Evolutionary conservation across 1,140 invertebrate species (phyloP).

Genomic region (Penaeus vannamei): DNA sequence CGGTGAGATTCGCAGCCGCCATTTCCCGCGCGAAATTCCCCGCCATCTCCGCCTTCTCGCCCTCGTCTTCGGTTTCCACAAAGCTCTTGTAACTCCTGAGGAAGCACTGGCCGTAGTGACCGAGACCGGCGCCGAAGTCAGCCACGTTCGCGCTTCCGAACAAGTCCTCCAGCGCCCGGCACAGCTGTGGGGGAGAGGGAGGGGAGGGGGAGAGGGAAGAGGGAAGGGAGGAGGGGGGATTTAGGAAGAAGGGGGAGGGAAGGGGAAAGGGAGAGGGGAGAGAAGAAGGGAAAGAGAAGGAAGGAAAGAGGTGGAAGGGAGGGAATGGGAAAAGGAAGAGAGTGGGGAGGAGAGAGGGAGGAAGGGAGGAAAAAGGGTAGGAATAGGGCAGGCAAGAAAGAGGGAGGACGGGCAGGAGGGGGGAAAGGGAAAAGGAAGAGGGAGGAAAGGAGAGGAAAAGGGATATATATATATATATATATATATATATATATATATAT

Average conservation of each 20-base stretch:
- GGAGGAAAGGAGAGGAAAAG: no score
- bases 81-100: background rate
- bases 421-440: no score
- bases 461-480: no score
- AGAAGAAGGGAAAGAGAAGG: background rate
- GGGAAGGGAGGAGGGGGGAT: background rate
- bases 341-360: no score
- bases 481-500: no score
- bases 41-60: background rate
- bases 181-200: background rate
- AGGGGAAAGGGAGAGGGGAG: no score
- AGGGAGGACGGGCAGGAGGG: no score
- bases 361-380: no score
- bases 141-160: background rate
- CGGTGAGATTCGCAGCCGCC: background rate
- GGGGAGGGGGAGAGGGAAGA: background rate
- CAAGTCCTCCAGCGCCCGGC: background rate
- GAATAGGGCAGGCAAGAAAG: no score
- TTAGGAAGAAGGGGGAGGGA: background rate
- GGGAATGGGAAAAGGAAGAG: no score
- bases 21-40: background rate
- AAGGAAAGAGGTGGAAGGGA: background rate
- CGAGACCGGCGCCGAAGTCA: background rate
- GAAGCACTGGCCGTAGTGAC: constrained; percentile 1
- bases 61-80: background rate